phyloP scores from a whole-genome alignment of 1,140 invertebrate species.

The Dinothrombium tinctorium region DNA sequence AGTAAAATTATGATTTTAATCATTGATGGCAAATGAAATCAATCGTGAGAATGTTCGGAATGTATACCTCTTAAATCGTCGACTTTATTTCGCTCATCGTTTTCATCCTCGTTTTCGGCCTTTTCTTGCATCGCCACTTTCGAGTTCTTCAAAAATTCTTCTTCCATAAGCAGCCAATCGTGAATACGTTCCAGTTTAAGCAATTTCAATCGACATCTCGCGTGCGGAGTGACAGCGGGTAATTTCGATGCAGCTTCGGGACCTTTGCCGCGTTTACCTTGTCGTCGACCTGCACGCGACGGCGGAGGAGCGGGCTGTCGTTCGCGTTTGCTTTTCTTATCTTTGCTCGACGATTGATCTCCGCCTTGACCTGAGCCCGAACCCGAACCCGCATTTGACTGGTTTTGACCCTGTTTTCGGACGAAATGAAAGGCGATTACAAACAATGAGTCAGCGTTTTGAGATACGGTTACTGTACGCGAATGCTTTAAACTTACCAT shows the following conservation, averaged over 20 bases:
- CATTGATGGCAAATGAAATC: neutral
- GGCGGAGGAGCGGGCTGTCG: neutral
- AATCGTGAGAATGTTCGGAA: neutral
- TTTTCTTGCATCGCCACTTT: constrained; percentile 10
- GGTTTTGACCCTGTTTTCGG: neutral
- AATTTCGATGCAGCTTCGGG: constrained; percentile 94
- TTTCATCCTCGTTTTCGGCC: constrained; percentile 12
- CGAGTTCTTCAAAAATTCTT: constrained; percentile 96
- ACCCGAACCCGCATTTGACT: neutral
- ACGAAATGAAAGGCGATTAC: too few relatives aligned
- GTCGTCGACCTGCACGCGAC: constrained; percentile 42
- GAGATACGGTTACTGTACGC: too few relatives aligned
- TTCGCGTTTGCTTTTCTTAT: neutral
- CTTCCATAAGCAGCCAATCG: constrained; percentile 96
- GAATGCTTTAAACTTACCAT: too few relatives aligned
- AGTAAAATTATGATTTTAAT: neutral
- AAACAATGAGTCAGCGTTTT: too few relatives aligned
- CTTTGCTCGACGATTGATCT: neutral
- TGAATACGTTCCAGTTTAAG: constrained; percentile 93
- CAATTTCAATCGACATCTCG: constrained; percentile 79
- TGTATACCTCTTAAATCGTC: constrained; percentile 70
- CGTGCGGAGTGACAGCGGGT: constrained; percentile 84
- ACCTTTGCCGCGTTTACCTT: constrained; percentile 80
- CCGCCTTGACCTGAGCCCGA: neutral
- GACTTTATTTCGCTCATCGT: constrained; percentile 74